phyloP scores from a whole-genome alignment of 2,888 invertebrate genomes.

The Liopterus haemorrhoidalis region DNA sequence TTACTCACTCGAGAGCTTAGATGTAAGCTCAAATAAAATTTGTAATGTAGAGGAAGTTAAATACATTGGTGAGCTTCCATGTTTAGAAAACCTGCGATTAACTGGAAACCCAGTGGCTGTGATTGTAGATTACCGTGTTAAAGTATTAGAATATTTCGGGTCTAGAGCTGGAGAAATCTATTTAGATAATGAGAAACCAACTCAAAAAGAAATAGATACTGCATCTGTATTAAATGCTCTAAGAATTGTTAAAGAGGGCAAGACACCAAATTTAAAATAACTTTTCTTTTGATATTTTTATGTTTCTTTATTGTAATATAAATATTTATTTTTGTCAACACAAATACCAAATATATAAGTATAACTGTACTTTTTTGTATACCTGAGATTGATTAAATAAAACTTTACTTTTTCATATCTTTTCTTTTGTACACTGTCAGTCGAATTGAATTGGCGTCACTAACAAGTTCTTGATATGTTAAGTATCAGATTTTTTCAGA shows the following conservation, averaged over 20 bases:
- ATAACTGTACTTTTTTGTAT: too few relatives aligned
- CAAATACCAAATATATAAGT: too few relatives aligned
- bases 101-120: conserved; percentile 87
- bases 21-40: conserved; percentile 82
- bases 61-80: conserved; percentile 73
- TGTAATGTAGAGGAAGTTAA: conserved; percentile 74
- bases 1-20: conserved; percentile 78
- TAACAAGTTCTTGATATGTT: too few relatives aligned
- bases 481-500: too few relatives aligned
- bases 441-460: too few relatives aligned
- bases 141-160: conserved; percentile 82
- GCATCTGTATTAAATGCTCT: conserved; percentile 86
- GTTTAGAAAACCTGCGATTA: conserved; percentile 78
- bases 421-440: background rate
- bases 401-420: background rate
- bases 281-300: conserved; percentile 7
- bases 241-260: conserved; percentile 64
- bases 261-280: conserved; percentile 53
- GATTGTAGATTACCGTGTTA: conserved; percentile 81
- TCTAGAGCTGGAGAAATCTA: conserved; percentile 75
- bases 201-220: conserved; percentile 84
- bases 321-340: background rate
- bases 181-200: conserved; percentile 81
- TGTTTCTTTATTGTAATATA: conserved; percentile 3
- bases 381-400: too few relatives aligned